Base-by-base conservation (phyloP, 2,888 invertebrate genomes). In the Chouioia cunea region DNA sequence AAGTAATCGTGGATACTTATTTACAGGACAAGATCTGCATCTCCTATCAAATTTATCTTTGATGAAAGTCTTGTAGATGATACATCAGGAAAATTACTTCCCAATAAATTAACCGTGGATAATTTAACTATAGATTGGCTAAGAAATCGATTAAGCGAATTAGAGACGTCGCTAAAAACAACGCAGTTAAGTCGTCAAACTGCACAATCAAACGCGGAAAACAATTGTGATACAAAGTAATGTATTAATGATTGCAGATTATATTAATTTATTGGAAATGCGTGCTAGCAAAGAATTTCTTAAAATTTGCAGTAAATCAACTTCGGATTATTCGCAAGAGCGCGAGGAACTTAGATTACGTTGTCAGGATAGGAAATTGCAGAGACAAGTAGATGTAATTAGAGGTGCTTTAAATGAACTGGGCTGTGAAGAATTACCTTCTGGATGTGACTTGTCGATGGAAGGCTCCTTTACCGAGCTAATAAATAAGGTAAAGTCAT, bases 61-160 rank as follows among this genome's bases (percentile, higher is more conserved):
- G 96, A 97, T 85, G 93, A 94, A 79, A 92, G 92, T 77, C 89
- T 97, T 72, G 93, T 96, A 46, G 94, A 96, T 80, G 95, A 96
- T 79, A 94, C 95, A 64, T 93, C 93, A 62, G 96, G 96, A 10
- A 94, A 93, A 85, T 88, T 96, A 60, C 90, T 92, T 79, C 93
- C 94, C n/a, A 95, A 95, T 86, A 93, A 93, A 81, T 85, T 97
- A 75, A 95, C 96, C 0, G 94, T 97, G 0, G 97, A 97, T 85
- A 97, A 97, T 85, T 89, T 97, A 43, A 97, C 97, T 0, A 92
- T 95, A 48, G 97, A 97, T 80, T 94, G 94, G 92, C 86, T 97
- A 68, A 90, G 94, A 79, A 92, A 92, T 75, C 93, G 93, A 81
- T 86, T 95, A 65, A 89, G 88, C 16, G 95, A 96, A 77, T 85